These are phyloP conservation scores for Octonoba sinensis DNA, from an alignment of 2,888 invertebrate species.

Conservation along the genomic window DNA sequence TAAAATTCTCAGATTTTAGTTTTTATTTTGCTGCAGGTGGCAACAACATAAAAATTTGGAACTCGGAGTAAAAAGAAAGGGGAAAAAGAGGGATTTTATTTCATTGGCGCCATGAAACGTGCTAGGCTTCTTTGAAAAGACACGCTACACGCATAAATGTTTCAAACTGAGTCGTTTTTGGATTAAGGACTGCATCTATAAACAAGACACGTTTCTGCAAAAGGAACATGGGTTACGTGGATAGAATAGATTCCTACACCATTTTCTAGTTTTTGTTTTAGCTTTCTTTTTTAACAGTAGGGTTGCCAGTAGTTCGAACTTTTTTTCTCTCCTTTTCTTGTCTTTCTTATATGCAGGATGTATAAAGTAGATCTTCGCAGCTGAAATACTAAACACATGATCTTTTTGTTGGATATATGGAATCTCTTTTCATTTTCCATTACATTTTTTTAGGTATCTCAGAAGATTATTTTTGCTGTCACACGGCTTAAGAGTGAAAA, in stretches of 20 bases:
- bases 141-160: conserved; percentile 49
- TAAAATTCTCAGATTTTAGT: conserved; percentile 25
- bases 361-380: conserved; percentile 33
- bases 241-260: conserved; percentile 22
- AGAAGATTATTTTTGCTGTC: too few species aligned
- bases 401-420: neutral
- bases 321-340: conserved; percentile 5
- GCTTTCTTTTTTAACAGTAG: conserved; percentile 11
- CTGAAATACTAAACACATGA: conserved; percentile 34
- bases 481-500: too few species aligned
- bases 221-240: conserved; percentile 54
- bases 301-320: conserved; percentile 9
- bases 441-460: too few species aligned
- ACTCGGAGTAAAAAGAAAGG: neutral
- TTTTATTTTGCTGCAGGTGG: conserved; percentile 7
- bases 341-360: neutral
- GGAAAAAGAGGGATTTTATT: conserved; percentile 37
- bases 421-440: too few species aligned
- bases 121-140: conserved; percentile 43
- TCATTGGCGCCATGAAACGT: conserved; percentile 60
- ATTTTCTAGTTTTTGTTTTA: conserved; percentile 21
- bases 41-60: conserved; percentile 7
- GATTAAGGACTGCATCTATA: conserved; percentile 46
- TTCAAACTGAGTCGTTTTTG: conserved; percentile 38
- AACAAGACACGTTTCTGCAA: conserved; percentile 45